These are phyloP conservation scores for Lagopus muta DNA, from an alignment of 2,113 vertebrate species.

Conservation along the genomic window DNA sequence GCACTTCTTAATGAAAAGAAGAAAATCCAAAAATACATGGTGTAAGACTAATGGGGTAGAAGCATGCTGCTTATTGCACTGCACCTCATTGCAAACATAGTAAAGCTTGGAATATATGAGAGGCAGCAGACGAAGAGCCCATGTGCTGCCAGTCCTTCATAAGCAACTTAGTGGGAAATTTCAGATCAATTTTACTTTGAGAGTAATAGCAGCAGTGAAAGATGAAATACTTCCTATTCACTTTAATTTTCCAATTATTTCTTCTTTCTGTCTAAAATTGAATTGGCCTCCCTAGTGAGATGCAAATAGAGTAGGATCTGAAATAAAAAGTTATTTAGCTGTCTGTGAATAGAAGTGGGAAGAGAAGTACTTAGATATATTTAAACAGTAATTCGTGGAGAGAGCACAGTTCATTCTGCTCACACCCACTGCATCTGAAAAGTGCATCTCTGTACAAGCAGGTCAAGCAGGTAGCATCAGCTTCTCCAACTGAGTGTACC, in stretches of 20 bases:
- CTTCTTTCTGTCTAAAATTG: not conserved
- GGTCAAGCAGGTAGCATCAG: rapidly evolving
- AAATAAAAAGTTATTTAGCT: not conserved
- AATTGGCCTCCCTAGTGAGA: not conserved
- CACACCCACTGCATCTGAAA: not conserved
- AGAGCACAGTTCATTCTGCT: not conserved
- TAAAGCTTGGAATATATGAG: not conserved
- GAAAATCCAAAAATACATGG: not conserved
- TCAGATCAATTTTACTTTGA: not conserved
- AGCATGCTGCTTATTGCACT: not conserved
- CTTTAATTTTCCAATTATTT: not conserved
- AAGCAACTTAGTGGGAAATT: not conserved
- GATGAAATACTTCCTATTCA: not conserved
- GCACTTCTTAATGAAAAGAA: not conserved
- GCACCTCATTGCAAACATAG: not conserved
- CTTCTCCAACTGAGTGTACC: not conserved
- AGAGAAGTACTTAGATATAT: not conserved
- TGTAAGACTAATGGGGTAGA: not conserved
- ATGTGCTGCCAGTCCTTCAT: not conserved
- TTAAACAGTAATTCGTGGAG: not conserved
- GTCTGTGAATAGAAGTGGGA: not conserved
- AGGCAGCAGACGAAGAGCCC: not conserved
- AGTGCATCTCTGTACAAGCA: not conserved
- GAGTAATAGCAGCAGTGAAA: not conserved
- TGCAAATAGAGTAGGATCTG: not conserved